A percentile compares a stretch with the other conserved stretches of the same genome.
Evolutionary conservation across 2,797 vertebrate species (phyloP).

Genomic region (Zenarchopterus dispar): DNA sequence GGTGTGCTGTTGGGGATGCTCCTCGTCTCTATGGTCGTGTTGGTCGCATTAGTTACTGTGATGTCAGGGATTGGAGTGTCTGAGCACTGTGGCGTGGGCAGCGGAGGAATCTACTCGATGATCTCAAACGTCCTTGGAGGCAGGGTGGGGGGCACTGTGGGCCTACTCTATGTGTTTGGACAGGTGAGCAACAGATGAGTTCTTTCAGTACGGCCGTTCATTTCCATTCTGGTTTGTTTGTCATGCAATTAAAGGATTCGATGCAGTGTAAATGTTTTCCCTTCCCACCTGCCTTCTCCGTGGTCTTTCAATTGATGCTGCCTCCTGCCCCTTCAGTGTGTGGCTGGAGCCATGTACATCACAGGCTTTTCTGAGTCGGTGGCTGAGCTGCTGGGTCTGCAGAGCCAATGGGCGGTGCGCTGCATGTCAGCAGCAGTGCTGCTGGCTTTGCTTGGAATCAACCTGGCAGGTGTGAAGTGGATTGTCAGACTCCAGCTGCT

Average conservation of each 20-base stretch:
- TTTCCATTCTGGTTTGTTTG: neutral
- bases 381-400: conserved; percentile 86
- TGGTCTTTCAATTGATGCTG: neutral
- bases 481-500: conserved; percentile 95
- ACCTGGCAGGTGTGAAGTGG: conserved; percentile 97
- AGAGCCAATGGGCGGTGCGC: conserved; percentile 89
- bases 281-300: neutral
- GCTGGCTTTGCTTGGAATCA: conserved; percentile 92
- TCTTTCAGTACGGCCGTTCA: neutral
- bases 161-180: conserved; percentile 95
- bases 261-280: neutral
- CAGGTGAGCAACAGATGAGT: conserved; percentile 78
- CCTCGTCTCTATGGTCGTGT: conserved; percentile 90
- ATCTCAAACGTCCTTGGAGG: conserved; percentile 93
- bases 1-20: conserved; percentile 92
- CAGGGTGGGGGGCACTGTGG: conserved; percentile 89
- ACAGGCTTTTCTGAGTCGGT: conserved; percentile 97
- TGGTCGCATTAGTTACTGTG: conserved; percentile 93
- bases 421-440: conserved; percentile 89
- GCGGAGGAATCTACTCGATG: conserved; percentile 96
- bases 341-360: conserved; percentile 97
- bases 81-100: conserved; percentile 86
- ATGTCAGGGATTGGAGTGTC: conserved; percentile 93
- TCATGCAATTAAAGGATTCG: neutral
- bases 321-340: conserved; percentile 82